A percentile compares a stretch with the other conserved stretches of the same genome.
phyloP scores from a whole-genome alignment of 2,888 invertebrate genomes.

The Anagyrus pseudococci region DNA sequence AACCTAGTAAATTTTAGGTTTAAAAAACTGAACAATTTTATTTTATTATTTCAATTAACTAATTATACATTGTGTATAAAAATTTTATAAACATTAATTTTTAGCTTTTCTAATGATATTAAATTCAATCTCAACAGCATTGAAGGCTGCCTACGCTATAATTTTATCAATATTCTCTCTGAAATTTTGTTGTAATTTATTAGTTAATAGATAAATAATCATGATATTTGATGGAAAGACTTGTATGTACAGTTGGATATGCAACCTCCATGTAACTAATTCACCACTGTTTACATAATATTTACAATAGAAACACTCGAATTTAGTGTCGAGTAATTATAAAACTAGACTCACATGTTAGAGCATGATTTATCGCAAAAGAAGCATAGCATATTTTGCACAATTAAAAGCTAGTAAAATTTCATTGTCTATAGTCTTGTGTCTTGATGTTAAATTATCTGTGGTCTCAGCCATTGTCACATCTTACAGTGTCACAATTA shows the following conservation, averaged over 20 bases:
- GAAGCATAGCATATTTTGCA: constrained; percentile 17
- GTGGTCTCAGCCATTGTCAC: constrained; percentile 51
- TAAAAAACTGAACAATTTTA: too few relatives aligned
- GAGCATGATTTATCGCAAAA: constrained; percentile 21
- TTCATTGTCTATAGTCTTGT: constrained; percentile 25
- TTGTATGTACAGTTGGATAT: constrained; percentile 36
- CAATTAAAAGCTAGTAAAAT: constrained; percentile 30
- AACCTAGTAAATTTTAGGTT: neutral
- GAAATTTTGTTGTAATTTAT: neutral
- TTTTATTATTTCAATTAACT: too few relatives aligned
- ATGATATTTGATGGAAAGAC: constrained; percentile 28
- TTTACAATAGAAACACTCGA: constrained; percentile 38
- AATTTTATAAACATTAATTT: too few relatives aligned
- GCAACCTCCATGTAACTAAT: constrained; percentile 25
- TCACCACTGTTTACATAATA: constrained; percentile 35
- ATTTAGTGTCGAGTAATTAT: constrained; percentile 21
- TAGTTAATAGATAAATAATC: constrained; percentile 20
- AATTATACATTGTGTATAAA: too few relatives aligned
- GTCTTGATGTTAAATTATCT: constrained; percentile 8
- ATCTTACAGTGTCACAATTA: constrained; percentile 71
- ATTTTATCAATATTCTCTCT: too few relatives aligned
- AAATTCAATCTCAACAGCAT: neutral
- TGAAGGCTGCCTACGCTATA: neutral
- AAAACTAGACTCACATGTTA: constrained; percentile 32
- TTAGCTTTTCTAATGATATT: neutral